A percentile compares a stretch with the other conserved stretches of the same genome.
phyloP scores from a whole-genome alignment of 2,797 vertebrate genomes.

The Limosa lapponica region DNA sequence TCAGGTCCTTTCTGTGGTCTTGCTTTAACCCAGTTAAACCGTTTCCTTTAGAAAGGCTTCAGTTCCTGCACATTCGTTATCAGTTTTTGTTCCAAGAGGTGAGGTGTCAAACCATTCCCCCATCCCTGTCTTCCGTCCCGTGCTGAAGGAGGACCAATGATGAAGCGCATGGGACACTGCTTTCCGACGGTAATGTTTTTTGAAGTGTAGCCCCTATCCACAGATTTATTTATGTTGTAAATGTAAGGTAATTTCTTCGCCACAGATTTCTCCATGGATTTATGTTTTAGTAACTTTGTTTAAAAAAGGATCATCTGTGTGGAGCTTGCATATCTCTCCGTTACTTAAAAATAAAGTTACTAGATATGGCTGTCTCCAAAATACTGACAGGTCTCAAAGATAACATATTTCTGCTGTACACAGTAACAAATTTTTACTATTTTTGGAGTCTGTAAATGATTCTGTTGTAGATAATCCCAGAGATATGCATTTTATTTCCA shows the following conservation, averaged over 20 bases:
- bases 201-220: neutral
- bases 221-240: neutral
- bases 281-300: neutral
- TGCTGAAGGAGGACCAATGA: neutral
- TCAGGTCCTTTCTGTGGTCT: neutral
- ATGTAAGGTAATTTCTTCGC: neutral
- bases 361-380: neutral
- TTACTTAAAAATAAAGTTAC: neutral
- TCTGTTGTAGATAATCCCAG: neutral
- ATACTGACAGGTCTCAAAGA: neutral
- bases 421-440: neutral
- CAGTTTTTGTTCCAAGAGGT: neutral
- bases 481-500: neutral
- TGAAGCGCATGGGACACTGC: neutral
- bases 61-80: neutral
- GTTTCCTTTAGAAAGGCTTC: neutral
- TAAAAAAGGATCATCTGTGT: neutral
- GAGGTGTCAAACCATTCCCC: neutral
- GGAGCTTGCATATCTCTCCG: neutral
- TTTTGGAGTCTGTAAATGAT: neutral
- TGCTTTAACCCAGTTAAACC: neutral
- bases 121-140: neutral
- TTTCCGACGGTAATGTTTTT: neutral
- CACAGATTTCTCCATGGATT: neutral
- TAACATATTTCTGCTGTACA: neutral